Conservation (phyloP, 2,797 vertebrate genomes). For the Botia kubotai region DNA sequence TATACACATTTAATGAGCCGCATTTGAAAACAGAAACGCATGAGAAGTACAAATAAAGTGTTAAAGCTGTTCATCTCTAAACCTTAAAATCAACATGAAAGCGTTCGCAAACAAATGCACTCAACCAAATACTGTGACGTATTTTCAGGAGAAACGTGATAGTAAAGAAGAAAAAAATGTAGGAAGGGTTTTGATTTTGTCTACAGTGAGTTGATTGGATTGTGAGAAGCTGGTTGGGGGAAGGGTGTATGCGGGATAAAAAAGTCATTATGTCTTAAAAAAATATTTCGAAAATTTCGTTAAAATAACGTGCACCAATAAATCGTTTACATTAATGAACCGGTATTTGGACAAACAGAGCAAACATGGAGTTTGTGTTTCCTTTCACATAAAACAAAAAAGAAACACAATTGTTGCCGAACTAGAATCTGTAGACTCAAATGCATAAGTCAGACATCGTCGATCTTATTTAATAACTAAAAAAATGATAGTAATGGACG, state of each 20-base stretch:
- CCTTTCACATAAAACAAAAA: neutral
- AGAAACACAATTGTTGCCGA: neutral
- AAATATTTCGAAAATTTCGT: neutral
- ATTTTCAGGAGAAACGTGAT: neutral
- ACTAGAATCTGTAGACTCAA: neutral
- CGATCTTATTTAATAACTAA: slow-evolving; percentile 4
- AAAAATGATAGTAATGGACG: neutral
- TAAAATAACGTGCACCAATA: neutral
- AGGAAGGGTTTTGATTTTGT: neutral
- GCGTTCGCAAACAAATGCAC: neutral
- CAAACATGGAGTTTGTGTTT: neutral
- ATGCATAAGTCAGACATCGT: neutral
- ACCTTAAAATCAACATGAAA: neutral
- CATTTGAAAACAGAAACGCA: neutral
- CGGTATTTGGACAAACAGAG: too few relatives aligned
- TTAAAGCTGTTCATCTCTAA: neutral
- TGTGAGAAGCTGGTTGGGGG: neutral
- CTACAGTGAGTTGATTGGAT: neutral
- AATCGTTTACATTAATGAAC: neutral
- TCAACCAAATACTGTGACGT: neutral
- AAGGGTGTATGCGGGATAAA: too few relatives aligned
- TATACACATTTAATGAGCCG: neutral
- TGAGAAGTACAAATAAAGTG: neutral
- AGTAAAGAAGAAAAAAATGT: neutral
- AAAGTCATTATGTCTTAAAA: too few relatives aligned